Conservation (phyloP, 2,888 invertebrate species). For the Pyrocoelia pectoralis region DNA sequence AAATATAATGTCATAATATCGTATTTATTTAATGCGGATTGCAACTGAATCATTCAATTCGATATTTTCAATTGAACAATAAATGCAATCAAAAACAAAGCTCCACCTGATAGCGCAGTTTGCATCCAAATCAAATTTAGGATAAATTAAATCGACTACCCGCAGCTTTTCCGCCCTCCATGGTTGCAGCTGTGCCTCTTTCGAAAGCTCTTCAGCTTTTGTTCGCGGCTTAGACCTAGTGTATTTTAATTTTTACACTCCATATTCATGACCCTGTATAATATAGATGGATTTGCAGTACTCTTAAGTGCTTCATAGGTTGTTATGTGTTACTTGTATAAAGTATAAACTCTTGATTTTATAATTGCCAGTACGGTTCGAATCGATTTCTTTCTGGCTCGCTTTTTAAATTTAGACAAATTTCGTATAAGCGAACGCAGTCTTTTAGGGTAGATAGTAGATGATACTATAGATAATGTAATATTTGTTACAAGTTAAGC, state of each 20-base stretch:
- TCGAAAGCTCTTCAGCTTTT: conserved; percentile 51
- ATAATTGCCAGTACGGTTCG: background rate
- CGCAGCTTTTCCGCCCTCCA: conserved; percentile 39
- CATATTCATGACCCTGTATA: conserved; percentile 59
- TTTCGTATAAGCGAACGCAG: too few relatives aligned
- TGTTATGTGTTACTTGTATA: conserved; percentile 11
- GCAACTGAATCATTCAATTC: background rate
- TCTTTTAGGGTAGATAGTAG: too few relatives aligned
- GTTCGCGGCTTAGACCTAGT: conserved; percentile 49
- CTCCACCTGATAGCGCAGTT: conserved; percentile 44
- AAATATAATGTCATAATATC: background rate
- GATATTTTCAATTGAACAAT: conserved; percentile 13
- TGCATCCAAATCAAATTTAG: conserved; percentile 44
- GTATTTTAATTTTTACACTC: conserved; percentile 60
- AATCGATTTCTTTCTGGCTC: background rate
- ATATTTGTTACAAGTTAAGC: conserved; percentile 21
- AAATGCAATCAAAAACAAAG: conserved; percentile 35
- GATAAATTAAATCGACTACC: conserved; percentile 47
- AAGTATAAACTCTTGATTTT: conserved; percentile 10
- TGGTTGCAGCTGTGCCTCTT: conserved; percentile 51
- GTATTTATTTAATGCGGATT: conserved; percentile 2
- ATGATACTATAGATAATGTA: background rate
- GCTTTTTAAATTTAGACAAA: too few relatives aligned
- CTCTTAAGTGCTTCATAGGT: conserved; percentile 27
- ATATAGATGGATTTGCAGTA: conserved; percentile 56